Evolutionary conservation across 2,888 invertebrate species (phyloP).

Genomic region (Drosophila rubida): DNA sequence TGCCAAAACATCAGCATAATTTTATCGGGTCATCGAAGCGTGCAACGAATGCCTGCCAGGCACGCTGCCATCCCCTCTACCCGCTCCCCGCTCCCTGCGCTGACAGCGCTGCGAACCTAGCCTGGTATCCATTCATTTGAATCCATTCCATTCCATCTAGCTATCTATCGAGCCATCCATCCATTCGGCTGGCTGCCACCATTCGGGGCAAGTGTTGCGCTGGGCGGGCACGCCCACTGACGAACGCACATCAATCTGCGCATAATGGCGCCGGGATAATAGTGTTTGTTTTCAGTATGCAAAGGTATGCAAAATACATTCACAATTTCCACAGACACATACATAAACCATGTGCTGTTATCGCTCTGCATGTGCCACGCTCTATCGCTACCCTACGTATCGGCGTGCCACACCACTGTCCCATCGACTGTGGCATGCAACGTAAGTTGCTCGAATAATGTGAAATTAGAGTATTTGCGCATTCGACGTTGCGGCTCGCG

Average conservation of each 20-base stretch:
- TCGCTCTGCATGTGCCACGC: conserved; percentile 32
- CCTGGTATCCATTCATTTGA: conserved; percentile 20
- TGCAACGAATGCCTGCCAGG: conserved; percentile 48
- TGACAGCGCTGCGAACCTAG: background rate
- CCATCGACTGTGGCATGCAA: background rate
- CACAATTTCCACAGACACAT: conserved; percentile 37
- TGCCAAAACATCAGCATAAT: conserved; percentile 51
- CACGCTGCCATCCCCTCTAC: background rate
- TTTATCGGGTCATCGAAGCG: conserved; percentile 70
- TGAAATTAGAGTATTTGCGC: conserved; percentile 35
- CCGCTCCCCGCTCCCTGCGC: background rate
- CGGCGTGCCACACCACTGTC: background rate
- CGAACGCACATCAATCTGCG: conserved; percentile 72
- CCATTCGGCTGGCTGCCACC: conserved; percentile 18
- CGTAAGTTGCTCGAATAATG: too few species aligned
- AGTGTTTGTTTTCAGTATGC: conserved; percentile 71
- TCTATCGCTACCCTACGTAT: conserved; percentile 1
- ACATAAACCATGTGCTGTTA: conserved; percentile 22
- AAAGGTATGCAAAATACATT: conserved; percentile 66
- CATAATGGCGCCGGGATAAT: conserved; percentile 73
- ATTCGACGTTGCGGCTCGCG: conserved; percentile 3
- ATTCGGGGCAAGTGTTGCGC: conserved; percentile 47
- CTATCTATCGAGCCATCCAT: conserved; percentile 20
- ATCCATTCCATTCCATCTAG: conserved; percentile 7
- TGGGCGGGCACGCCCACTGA: conserved; percentile 19